Conservation (phyloP, 2,113 vertebrate species). For the Otis tarda region DNA sequence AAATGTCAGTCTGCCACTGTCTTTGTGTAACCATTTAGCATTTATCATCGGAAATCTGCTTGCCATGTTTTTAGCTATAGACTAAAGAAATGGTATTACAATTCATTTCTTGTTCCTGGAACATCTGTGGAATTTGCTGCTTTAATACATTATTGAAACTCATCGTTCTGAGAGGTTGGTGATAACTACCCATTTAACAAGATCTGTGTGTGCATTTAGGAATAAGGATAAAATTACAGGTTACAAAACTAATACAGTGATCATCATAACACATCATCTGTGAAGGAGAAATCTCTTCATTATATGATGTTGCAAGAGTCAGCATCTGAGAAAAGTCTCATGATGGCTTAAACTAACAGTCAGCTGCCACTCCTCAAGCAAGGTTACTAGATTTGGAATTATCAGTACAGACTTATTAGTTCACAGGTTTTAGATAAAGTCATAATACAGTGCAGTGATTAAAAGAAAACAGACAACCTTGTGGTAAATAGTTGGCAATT, state of each 20-base stretch:
- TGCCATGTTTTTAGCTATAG: neutral
- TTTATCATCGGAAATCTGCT: neutral
- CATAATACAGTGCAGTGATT: neutral
- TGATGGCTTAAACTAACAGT: neutral
- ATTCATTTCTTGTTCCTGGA: neutral
- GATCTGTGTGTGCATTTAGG: neutral
- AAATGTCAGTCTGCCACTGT: neutral
- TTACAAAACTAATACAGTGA: neutral
- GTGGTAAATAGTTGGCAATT: neutral
- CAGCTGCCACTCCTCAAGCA: neutral
- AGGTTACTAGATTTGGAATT: neutral
- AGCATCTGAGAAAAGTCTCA: neutral
- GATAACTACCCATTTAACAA: neutral
- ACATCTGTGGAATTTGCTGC: neutral
- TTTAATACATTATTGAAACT: neutral
- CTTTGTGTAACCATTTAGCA: neutral
- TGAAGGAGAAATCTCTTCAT: neutral
- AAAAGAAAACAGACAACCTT: neutral
- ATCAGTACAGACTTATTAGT: neutral
- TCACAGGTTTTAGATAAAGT: neutral
- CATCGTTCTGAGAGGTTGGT: neutral
- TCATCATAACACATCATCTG: neutral
- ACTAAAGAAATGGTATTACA: neutral
- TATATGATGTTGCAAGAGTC: neutral
- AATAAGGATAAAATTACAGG: neutral